These are phyloP conservation scores for Natator depressus DNA, from an alignment of 2,113 vertebrate species.

Conservation along the genomic window DNA sequence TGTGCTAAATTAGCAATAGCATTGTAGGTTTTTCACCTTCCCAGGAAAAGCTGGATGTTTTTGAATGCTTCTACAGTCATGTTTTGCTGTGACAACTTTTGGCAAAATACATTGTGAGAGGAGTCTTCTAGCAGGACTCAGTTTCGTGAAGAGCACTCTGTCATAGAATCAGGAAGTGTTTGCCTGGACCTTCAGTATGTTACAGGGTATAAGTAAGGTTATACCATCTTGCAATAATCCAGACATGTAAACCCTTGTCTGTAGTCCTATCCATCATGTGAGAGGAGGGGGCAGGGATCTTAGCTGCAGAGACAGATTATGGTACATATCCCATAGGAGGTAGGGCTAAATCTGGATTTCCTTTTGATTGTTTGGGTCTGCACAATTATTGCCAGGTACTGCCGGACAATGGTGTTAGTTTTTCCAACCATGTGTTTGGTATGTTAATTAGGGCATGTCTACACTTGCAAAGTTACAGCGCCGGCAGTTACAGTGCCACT, in stretches of 20 bases:
- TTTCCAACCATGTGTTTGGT: not conserved
- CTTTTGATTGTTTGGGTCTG: not conserved
- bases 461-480: too few relatives aligned
- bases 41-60: not conserved
- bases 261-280: not conserved
- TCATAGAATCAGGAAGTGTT: not conserved
- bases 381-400: not conserved
- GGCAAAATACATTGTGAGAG: not conserved
- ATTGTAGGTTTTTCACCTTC: fast-evolving
- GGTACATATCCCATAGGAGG: not conserved
- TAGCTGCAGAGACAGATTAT: not conserved
- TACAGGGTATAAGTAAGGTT: not conserved
- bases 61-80: not conserved
- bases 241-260: not conserved
- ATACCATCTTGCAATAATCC: not conserved
- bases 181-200: not conserved
- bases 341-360: not conserved
- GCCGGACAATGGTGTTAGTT: not conserved
- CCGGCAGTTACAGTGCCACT: too few relatives aligned
- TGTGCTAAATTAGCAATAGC: not conserved
- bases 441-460: not conserved
- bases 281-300: not conserved
- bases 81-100: not conserved
- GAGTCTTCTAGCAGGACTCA: not conserved
- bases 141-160: not conserved